Conservation (phyloP, 2,888 invertebrate genomes). For the Euplagia quadripunctaria region DNA sequence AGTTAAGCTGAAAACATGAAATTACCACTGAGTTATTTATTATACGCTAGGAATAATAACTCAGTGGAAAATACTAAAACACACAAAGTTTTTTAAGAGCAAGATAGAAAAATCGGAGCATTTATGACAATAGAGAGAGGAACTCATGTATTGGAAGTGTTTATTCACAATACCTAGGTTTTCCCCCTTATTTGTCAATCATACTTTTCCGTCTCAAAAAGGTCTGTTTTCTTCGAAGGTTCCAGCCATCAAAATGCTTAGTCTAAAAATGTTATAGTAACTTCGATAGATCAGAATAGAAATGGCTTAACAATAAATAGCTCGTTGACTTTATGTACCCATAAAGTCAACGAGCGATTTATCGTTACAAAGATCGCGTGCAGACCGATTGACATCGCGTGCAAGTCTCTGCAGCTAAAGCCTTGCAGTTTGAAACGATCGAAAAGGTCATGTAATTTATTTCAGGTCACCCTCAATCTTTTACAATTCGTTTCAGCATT, state of each 20-base stretch:
- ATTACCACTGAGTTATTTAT: too few relatives aligned
- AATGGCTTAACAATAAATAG: slow-evolving; percentile 29
- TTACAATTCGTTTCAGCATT: background rate
- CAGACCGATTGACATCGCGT: slow-evolving; percentile 30
- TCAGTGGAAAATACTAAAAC: too few relatives aligned
- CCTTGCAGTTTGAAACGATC: slow-evolving; percentile 26
- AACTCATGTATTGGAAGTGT: too few relatives aligned
- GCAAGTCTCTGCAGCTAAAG: slow-evolving; percentile 13
- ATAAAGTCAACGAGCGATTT: background rate
- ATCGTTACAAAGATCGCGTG: slow-evolving; percentile 27
- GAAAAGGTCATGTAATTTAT: slow-evolving; percentile 31
- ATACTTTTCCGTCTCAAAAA: too few relatives aligned
- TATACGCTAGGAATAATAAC: too few relatives aligned
- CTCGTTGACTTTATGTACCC: slow-evolving; percentile 24
- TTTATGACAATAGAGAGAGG: too few relatives aligned
- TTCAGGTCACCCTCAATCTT: slow-evolving; percentile 16
- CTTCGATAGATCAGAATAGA: background rate
- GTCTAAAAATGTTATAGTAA: background rate
- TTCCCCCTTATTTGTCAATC: too few relatives aligned
- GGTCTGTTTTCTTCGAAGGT: background rate
- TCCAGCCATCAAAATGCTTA: background rate
- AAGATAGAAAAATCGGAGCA: too few relatives aligned
- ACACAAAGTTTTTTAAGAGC: too few relatives aligned
- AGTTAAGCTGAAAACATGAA: too few relatives aligned
- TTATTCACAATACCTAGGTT: too few relatives aligned